Evolutionary conservation across 92 coral and sea anemone genomes (phyloP), one percentile per base, ranked within the genome.

Genomic region (Phymanthus crucifer): DNA sequence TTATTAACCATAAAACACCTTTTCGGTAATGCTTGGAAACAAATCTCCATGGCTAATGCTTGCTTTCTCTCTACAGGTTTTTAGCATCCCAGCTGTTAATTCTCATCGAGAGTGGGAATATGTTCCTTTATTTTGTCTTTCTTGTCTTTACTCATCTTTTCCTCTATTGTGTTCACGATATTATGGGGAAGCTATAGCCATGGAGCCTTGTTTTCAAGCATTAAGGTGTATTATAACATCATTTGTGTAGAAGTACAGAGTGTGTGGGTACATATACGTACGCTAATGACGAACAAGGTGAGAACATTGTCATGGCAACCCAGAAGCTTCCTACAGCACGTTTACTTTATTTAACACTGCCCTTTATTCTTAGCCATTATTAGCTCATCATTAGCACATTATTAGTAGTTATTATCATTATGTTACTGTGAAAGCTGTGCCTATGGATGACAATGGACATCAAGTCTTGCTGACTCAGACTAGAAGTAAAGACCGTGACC

Each of bases 241-340:
- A 43, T 43, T 43, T 43, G 48, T 43, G 48, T 43, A 43, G 48
- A 24, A n/a, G 68, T 61, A 13, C 34, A 61, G 68, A 61, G 68
- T 61, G 9, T 61, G 68, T 61, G 34, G 33, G 68, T 27, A 61
- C 9, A 14, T n/a, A 24, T 13, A 18, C 4, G 32, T 0, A 27
- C 29, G 10, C 7, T 17, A 61, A 24, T n/a, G 10, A n/a, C 17
- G 13, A 12, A 61, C 68, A 24, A 61, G 48, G 18, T 43, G 48
- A 43, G 48, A 10, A 43, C 1, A 17, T 43, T 43, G 48, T 43
- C 48, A 43, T 43, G 48, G 48, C 34, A 61, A 27, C 29, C 33
- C 68, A 61, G 32, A 24, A 61, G 68, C 68, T 61, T 61, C 13
- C 29, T 61, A 61, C 68, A 61, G 68, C 68, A 18, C 14, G 68